Evolutionary conservation across 1,140 invertebrate species (phyloP).

Genomic region (Apocrypta bakeri): DNA sequence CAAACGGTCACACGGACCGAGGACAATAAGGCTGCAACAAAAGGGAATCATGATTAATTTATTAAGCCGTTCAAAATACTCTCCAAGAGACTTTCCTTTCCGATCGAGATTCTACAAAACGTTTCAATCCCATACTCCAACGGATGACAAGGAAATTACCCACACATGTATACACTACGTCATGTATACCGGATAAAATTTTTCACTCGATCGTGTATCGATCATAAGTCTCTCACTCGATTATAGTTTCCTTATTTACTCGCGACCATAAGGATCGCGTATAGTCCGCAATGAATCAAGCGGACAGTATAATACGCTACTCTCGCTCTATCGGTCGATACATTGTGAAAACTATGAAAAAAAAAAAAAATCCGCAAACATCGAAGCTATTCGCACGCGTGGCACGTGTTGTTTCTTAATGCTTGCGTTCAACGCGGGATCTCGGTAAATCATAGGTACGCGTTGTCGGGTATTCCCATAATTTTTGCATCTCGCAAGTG

Average conservation of each 20-base stretch:
- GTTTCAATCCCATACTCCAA: too few relatives aligned
- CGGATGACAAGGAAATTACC: too few relatives aligned
- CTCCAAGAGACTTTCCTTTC: neutral
- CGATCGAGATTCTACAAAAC: neutral
- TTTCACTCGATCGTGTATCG: neutral
- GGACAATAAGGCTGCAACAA: slow-evolving; percentile 31
- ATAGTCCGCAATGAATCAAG: slow-evolving; percentile 65
- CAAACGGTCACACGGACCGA: neutral
- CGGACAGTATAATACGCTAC: slow-evolving; percentile 66
- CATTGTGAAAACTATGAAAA: slow-evolving; percentile 7
- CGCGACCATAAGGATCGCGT: neutral
- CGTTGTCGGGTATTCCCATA: slow-evolving; percentile 8
- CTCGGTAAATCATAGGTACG: slow-evolving; percentile 29
- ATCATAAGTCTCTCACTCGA: neutral
- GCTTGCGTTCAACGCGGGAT: neutral
- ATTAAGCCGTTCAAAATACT: neutral
- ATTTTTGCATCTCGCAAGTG: slow-evolving; percentile 15
- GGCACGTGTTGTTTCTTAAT: neutral
- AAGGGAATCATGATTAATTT: slow-evolving; percentile 41
- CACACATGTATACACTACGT: too few relatives aligned
- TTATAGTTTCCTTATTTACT: slow-evolving; percentile 21
- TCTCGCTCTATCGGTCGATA: neutral
- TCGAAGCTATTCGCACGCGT: neutral
- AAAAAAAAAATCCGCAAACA: neutral
- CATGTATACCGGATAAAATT: neutral